Evolutionary conservation across 2,797 vertebrate genomes (phyloP).

Genomic region (Anniella stebbinsi): DNA sequence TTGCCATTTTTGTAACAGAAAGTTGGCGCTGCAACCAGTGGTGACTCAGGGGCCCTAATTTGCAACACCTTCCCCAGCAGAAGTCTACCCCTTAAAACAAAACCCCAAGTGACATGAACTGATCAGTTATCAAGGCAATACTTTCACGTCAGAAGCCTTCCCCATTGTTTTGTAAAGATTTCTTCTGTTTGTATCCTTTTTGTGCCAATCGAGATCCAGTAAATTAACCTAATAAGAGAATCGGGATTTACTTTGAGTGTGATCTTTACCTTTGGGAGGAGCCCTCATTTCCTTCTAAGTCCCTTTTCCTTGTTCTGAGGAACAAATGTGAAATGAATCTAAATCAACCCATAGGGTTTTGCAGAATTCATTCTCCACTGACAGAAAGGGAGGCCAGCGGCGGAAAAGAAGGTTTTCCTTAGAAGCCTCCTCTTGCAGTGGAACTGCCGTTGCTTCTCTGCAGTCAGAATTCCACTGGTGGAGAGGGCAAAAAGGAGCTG

Average conservation of each 20-base stretch:
- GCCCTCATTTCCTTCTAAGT: not conserved
- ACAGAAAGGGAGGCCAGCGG: no score
- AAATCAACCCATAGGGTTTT: not conserved
- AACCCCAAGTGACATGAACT: not conserved
- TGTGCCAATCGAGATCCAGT: not conserved
- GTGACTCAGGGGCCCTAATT: not conserved
- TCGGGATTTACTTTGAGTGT: not conserved
- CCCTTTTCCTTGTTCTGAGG: not conserved
- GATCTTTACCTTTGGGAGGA: not conserved
- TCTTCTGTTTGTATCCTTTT: not conserved
- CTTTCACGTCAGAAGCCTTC: not conserved
- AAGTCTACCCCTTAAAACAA: not conserved
- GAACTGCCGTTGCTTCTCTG: not conserved
- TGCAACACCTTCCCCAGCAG: not conserved
- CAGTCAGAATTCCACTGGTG: not conserved
- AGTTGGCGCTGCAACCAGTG: not conserved
- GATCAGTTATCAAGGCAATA: not conserved
- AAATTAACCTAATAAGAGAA: slow-evolving; percentile 9
- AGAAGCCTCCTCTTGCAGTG: no score
- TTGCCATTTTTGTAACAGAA: not conserved
- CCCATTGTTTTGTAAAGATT: not conserved
- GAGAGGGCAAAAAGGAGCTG: not conserved
- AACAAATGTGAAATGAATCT: not conserved
- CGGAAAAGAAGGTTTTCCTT: not conserved
- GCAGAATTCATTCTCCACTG: no score